Percentiles rank a stretch among this genome's conserved stretches.
phyloP scores from a whole-genome alignment of 2,888 invertebrate species.

The Aricia artaxerxes region DNA sequence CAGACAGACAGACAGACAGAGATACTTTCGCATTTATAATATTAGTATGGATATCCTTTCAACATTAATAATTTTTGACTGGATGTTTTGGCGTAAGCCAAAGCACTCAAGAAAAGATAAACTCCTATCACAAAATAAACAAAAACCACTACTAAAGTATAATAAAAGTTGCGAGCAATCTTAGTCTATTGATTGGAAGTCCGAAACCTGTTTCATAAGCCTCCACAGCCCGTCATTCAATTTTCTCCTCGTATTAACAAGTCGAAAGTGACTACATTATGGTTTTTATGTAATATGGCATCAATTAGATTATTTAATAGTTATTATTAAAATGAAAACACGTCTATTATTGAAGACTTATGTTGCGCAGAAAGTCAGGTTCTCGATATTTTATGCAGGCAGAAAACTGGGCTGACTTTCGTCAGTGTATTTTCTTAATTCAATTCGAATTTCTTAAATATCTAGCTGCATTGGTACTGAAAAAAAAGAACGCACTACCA shows the following conservation, averaged over 20 bases:
- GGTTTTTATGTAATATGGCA: slow-evolving; percentile 21
- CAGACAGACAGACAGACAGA: too few relatives aligned
- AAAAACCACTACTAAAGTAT: background rate
- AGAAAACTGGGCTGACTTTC: background rate
- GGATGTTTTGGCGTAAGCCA: too few relatives aligned
- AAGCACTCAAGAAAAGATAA: too few relatives aligned
- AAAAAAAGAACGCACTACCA: too few relatives aligned
- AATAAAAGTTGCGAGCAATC: background rate
- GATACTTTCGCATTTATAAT: too few relatives aligned
- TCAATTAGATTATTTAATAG: slow-evolving; percentile 17
- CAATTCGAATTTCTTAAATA: background rate
- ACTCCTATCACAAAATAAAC: too few relatives aligned
- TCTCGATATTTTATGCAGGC: background rate
- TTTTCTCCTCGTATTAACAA: slow-evolving; percentile 29
- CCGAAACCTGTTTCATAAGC: background rate
- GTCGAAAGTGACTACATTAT: slow-evolving; percentile 18
- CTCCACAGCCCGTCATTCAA: slow-evolving; percentile 17
- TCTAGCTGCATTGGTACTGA: too few relatives aligned
- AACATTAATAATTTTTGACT: too few relatives aligned
- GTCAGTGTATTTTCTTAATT: background rate
- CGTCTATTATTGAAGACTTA: background rate
- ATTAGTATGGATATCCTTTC: too few relatives aligned
- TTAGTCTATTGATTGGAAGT: background rate
- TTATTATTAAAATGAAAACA: slow-evolving; percentile 21
- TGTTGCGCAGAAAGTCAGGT: background rate